Evolutionary conservation across 2,888 invertebrate genomes (phyloP).

Genomic region (Gnatocerus cornutus): DNA sequence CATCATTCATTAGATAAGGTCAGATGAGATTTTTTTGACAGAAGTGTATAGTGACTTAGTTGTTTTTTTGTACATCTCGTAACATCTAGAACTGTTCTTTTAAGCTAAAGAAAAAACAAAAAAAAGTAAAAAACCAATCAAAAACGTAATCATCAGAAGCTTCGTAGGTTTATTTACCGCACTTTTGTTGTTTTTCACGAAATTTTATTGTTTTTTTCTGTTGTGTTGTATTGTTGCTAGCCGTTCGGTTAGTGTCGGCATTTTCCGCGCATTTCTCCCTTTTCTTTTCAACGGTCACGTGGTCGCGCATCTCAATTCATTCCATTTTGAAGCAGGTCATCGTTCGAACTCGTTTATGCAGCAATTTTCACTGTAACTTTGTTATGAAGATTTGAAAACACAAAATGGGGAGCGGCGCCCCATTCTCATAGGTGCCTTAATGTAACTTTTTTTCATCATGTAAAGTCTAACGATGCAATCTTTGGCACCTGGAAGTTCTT

Average conservation of each 20-base stretch:
- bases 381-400: constrained; percentile 5
- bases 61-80: constrained; percentile 3
- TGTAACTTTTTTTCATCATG: constrained; percentile 34
- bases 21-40: constrained; percentile 23
- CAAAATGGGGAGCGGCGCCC: constrained; percentile 19
- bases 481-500: constrained; percentile 40
- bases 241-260: constrained; percentile 11
- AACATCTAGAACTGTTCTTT: constrained; percentile 7
- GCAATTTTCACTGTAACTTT: constrained; percentile 25
- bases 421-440: constrained; percentile 45
- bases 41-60: constrained; percentile 22
- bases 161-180: constrained; percentile 31
- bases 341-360: constrained; percentile 22
- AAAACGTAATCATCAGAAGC: not conserved
- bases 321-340: constrained; percentile 37
- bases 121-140: constrained; percentile 3
- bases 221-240: constrained; percentile 37
- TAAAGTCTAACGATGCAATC: constrained; percentile 29
- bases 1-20: constrained; percentile 17
- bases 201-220: constrained; percentile 38
- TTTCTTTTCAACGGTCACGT: constrained; percentile 24
- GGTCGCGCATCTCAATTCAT: constrained; percentile 36
- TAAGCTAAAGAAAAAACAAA: constrained; percentile 12
- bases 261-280: constrained; percentile 27
- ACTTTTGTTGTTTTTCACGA: constrained; percentile 41